Evolutionary conservation across 2,888 invertebrate genomes (phyloP), one percentile per base, ranked within the genome.

Genomic region (Nycteola revayana): DNA sequence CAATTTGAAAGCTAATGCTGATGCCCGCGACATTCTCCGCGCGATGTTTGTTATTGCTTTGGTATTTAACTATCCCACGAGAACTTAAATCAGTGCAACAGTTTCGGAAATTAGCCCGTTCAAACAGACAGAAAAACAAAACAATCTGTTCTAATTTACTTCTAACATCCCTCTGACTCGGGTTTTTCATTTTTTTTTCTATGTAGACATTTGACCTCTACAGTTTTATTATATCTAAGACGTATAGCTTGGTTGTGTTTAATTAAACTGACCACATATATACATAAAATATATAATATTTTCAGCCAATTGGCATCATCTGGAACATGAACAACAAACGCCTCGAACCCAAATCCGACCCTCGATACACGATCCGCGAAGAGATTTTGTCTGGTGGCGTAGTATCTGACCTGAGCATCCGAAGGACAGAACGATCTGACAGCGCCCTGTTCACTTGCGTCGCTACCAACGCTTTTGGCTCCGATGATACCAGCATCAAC

Each of bases 301-400:
- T 57, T 5, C 53, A 88, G 90, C 97, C 97, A 18, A 97, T 97
- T 75, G 96, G 96, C 55, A 96, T 97, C 49, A 90, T 96, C 46
- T 97, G 97, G 97, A 96, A 96, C 87, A 96, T 96, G 93, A 96
- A 97, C 85, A 96, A 96, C 85, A 96, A 96, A 83, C 93, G 96
- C 14, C 89, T 97, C 51, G 97, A 97, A 79, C 94, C 96, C 31
- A 96, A 96, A 83, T 93, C 94, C 43, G 96, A 97, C 73, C 95
- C 95, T 30, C 93, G 95, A 29, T 95, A 95, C 78, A 95, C 95
- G 6, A 95, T 95, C 49, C 90, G 95, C 38, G 96, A 96, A 79
- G 96, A 97, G 81, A 96, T 96, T 62, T 79, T 96, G 33, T 94
- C 94, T 0, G 95, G 95, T 55, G 96, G 97, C 36, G 96, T 96